Base-by-base conservation (phyloP, 2,113 vertebrate genomes). In the Pomatostomus ruficeps region DNA sequence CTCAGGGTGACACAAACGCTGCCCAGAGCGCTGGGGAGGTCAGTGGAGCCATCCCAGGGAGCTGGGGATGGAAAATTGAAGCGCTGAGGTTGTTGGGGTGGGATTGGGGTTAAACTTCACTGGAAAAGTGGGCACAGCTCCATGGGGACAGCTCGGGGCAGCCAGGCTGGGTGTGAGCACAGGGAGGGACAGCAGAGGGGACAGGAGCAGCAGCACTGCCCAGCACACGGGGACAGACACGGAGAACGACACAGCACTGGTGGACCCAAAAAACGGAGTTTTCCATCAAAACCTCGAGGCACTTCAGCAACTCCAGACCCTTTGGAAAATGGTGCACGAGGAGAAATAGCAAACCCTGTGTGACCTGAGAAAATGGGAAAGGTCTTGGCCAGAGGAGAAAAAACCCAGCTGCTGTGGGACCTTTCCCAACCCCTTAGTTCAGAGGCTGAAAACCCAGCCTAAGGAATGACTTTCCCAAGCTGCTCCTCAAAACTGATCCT, bases 21-120 rank as follows among this genome's bases (percentile, higher is more conserved):
- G 42, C 22, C 21, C 11, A 5, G 6, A 63, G 65, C 40, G 24
- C 21, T 1, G 13, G 22, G 59, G 24, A n/a, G 65, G 26, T 17
- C 21, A n/a, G 38, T 4, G 21, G 31, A 28, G 25, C 10, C 86
- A 35, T 33, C 18, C 36, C 20, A 23, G 72, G 43, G 11, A 48
- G 72, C 55, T 75, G 55, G 14, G 43, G 28, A 3, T 40, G 28
- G 52, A 16, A 22, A 52, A 83, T 3, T 0, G 0, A 86, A 68
- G 54, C 1, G 0, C 0, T 40, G 77, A 51, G 52, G 48, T 14
- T 28, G 42, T 14, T 25, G 42, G 57, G 51, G 25, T 11, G 29
- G 40, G 46, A 36, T n/a, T 35, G 5, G 19, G 40, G 7, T n/a
- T 28, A 65, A 33, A 25, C 3, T 45, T 49, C 42, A 40, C 51